Evolutionary conservation across 2,113 vertebrate species (phyloP), one percentile per base, ranked within the genome.

Genomic region (Euleptes europaea): DNA sequence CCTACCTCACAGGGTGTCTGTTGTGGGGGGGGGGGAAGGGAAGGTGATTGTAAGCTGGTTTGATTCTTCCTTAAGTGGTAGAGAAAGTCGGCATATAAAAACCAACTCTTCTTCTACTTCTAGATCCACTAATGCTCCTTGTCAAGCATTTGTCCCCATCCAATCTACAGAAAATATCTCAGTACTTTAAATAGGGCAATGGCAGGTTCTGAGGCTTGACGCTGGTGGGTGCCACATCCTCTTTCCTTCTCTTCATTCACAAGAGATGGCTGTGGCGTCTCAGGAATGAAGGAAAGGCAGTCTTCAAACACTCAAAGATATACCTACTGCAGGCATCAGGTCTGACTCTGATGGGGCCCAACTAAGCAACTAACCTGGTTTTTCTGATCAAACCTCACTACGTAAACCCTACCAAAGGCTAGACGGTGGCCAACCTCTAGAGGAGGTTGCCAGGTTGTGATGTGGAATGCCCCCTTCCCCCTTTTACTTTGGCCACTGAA

Each of bases 281-380:
- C 1, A 26, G 33, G 0, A 0, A 40, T 0, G 0, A 86, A 72
- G 40, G 78, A 35, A 7, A 80, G 8, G 0, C 0, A 66, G 13
- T 4, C 5, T 2, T 38, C 73, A 66, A 65, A 66, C 1, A 21
- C 44, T 49, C 21, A 83, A 9, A 44, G n/a, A 49, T 1, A 38
- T 14, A 17, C 14, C 1, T 19, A 28, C 23, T 42, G 19, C 40
- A 65, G 28, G n/a, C 44, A 75, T 49, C n/a, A 51, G 47, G 47
- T 17, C 74, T 26, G 14, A 51, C 19, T 35, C 49, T 7, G n/a
- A 65, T 35, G n/a, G 74, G 35, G 10, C n/a, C 8, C 35, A 10
- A 75, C 21, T 31, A 66, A 76, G 26, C 38, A 72, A 42, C 17
- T 72, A 72, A 72, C 3, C 8, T 8, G 35, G 47, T 38, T n/a